These are phyloP conservation scores for Sceloporus undulatus DNA, from an alignment of 2,113 vertebrate species.

Conservation along the genomic window DNA sequence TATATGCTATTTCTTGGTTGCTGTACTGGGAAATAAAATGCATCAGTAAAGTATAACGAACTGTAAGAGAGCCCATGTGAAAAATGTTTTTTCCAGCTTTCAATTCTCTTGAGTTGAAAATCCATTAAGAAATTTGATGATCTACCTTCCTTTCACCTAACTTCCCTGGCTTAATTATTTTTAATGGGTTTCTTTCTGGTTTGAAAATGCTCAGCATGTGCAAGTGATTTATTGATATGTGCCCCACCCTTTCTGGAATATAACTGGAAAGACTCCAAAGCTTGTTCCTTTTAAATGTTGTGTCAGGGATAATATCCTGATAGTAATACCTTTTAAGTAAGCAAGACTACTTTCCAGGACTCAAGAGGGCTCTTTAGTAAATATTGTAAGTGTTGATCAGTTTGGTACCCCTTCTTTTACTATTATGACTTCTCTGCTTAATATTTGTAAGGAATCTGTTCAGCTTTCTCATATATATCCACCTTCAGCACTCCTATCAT, in stretches of 20 bases:
- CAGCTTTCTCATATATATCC: neutral
- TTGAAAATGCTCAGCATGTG: conserved; percentile 22
- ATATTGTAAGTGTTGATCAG: neutral
- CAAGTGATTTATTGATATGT: conserved; percentile 26
- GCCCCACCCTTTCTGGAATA: neutral
- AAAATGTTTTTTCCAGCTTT: conserved; percentile 18
- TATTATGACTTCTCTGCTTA: neutral
- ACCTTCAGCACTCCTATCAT: neutral
- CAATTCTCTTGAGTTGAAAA: conserved; percentile 41
- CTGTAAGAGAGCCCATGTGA: conserved; percentile 22
- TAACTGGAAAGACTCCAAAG: conserved; percentile 40
- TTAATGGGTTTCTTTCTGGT: conserved; percentile 40
- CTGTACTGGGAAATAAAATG: conserved; percentile 9
- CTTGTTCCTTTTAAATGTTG: conserved; percentile 26
- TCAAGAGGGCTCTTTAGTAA: conserved; percentile 11
- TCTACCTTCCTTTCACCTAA: conserved; percentile 38
- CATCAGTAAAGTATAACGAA: conserved; percentile 30
- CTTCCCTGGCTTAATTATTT: conserved; percentile 42
- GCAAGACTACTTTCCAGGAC: conserved; percentile 9
- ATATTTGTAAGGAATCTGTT: conserved; percentile 24
- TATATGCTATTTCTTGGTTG: conserved; percentile 26
- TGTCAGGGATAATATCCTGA: conserved; percentile 35
- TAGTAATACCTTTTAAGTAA: conserved; percentile 36
- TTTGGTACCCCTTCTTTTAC: neutral
- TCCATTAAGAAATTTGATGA: conserved; percentile 48